phyloP scores from a whole-genome alignment of 2,113 vertebrate genomes.

The Otis tarda region DNA sequence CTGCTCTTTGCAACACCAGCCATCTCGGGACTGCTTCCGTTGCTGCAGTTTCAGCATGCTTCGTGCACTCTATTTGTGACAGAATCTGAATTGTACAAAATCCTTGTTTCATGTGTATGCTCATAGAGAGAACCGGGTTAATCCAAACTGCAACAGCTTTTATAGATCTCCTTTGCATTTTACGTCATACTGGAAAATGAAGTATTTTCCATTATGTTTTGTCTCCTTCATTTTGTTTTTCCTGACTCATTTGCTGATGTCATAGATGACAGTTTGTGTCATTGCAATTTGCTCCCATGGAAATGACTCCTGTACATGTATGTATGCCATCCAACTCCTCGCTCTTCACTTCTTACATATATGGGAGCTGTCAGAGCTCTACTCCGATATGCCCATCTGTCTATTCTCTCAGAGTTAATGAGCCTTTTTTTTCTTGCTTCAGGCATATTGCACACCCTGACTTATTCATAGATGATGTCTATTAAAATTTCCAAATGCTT shows the following conservation, averaged over 20 bases:
- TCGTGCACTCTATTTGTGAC: accelerated
- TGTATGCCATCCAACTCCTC: accelerated
- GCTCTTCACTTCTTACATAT: not conserved
- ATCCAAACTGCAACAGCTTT: not conserved
- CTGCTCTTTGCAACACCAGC: not conserved
- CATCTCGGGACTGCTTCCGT: not conserved
- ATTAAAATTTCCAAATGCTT: constrained; percentile 34
- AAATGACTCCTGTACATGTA: not conserved
- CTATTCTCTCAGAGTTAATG: constrained; percentile 9
- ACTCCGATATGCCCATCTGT: not conserved
- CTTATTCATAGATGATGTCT: constrained; percentile 28
- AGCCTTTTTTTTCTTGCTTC: not conserved
- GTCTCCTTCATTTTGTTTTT: not conserved
- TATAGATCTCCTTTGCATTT: not conserved
- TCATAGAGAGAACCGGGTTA: not conserved
- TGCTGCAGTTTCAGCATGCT: not conserved
- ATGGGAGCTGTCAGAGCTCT: not conserved
- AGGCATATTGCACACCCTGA: not conserved
- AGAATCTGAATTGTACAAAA: accelerated
- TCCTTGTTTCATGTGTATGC: accelerated
- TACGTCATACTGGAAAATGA: not conserved
- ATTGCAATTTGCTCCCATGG: constrained; percentile 30
- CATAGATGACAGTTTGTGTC: constrained; percentile 1
- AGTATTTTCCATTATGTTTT: not conserved
- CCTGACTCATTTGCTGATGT: constrained; percentile 28